These are phyloP conservation scores for Himalopsyche anomala DNA, from an alignment of 2,888 invertebrate genomes.

Conservation along the genomic window DNA sequence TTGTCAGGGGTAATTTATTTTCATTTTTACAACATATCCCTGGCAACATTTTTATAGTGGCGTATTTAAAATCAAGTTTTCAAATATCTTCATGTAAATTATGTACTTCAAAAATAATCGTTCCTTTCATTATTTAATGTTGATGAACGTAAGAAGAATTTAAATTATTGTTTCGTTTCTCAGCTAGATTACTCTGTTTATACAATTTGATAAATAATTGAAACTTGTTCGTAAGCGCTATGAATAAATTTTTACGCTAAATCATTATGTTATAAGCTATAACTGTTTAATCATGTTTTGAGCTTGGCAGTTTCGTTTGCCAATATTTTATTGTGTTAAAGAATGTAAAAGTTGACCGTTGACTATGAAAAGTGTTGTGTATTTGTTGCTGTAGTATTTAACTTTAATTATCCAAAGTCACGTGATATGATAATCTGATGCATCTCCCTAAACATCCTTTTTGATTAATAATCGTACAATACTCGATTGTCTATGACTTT, in stretches of 20 bases:
- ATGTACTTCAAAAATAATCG: too few species aligned
- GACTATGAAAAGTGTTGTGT: slow-evolving; percentile 41
- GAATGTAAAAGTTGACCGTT: slow-evolving; percentile 10
- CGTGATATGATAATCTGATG: background rate
- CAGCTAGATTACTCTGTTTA: slow-evolving; percentile 5
- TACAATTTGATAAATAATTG: background rate
- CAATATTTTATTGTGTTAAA: slow-evolving; percentile 41
- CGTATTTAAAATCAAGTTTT: too few species aligned
- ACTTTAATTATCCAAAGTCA: slow-evolving; percentile 10
- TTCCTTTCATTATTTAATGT: background rate
- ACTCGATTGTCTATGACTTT: background rate
- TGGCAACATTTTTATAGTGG: too few species aligned
- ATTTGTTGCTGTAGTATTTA: slow-evolving; percentile 35
- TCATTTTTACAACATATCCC: too few species aligned
- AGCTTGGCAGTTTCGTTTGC: slow-evolving; percentile 39
- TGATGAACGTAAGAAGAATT: slow-evolving; percentile 20
- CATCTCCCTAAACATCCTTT: background rate
- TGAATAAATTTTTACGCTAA: slow-evolving; percentile 38
- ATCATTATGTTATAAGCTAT: slow-evolving; percentile 25
- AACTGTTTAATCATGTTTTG: slow-evolving; percentile 46
- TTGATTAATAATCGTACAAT: background rate
- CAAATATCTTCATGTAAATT: too few species aligned
- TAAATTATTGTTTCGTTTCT: slow-evolving; percentile 11
- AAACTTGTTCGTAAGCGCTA: slow-evolving; percentile 9
- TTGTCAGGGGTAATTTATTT: too few species aligned